Evolutionary conservation across 2,797 vertebrate genomes (phyloP), one percentile per base, ranked within the genome.

Genomic region (Acanthiza pusilla): DNA sequence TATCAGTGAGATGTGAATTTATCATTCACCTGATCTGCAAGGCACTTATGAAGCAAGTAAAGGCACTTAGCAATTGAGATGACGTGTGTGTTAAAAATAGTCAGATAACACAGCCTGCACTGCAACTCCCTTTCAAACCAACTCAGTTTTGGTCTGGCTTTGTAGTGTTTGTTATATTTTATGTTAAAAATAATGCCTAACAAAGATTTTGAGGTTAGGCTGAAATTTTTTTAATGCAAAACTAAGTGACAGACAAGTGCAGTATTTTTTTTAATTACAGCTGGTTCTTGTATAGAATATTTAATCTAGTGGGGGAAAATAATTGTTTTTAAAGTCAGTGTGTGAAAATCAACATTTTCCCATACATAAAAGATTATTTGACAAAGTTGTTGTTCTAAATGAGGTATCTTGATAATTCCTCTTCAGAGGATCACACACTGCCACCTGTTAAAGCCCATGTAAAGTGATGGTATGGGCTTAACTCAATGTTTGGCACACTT

Each of bases 61-160:
- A 96, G 70, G 79, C 87, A 93, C 92, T 94, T 95, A 62, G 4
- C 42, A 66, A 88, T 62, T 70, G 42, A 62, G 70, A 81, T 92
- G 79, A 73, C 30, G 55, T n/a, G n/a, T 27, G 60, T 84, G 85
- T 92, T 95, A 96, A 95, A 94, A 95, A 93, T 84, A 96, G 68
- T 77, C 73, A 75, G 76, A 66, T 85, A 71, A 74, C 68, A 45
- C 58, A 91, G 26, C 55, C 54, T 86, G 48, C 54, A 57, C 43
- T 26, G 29, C 45, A 63, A 53, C 58, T 62, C 29, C 81, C 12
- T 79, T 71, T 47, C 36, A 79, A 91, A 76, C 8, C 8, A 65
- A 55, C 23, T 22, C 8, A 65, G 36, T 88, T 88, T 88, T 76
- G 36, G 29, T 75, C 54, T 88, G 16, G 2, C n/a, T 78, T n/a